phyloP scores from a whole-genome alignment of 2,888 invertebrate genomes.

The Drosophila atripex region DNA sequence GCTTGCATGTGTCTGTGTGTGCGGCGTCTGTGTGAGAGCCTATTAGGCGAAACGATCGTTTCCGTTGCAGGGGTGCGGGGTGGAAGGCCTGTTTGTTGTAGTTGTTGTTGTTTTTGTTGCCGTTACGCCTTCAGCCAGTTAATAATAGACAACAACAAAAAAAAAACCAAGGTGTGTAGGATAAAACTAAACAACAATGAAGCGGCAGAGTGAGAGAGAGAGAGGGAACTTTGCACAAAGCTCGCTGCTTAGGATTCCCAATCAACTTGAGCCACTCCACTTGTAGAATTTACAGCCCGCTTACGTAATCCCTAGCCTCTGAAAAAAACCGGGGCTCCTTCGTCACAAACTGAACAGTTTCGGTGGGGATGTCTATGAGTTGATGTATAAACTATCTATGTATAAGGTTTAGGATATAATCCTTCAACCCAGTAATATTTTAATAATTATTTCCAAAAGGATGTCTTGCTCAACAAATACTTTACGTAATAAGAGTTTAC shows the following conservation, averaged over 20 bases:
- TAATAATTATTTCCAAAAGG: too few relatives aligned
- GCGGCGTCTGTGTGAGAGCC: conserved; percentile 48
- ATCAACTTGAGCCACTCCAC: conserved; percentile 44
- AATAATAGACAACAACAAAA: conserved; percentile 56
- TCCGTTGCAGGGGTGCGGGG: conserved; percentile 67
- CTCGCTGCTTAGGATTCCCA: conserved; percentile 63
- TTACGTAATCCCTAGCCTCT: conserved; percentile 65
- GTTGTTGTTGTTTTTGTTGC: conserved; percentile 33
- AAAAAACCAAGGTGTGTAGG: conserved; percentile 57
- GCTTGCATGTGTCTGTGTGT: conserved; percentile 31
- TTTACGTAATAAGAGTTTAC: too few relatives aligned
- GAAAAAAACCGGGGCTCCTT: conserved; percentile 59
- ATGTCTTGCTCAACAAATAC: too few relatives aligned
- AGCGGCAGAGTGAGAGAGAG: conserved; percentile 2
- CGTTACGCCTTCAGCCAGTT: conserved; percentile 57
- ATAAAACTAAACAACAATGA: conserved; percentile 57
- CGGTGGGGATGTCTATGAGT: too few relatives aligned
- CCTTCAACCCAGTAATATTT: too few relatives aligned
- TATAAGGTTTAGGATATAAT: too few relatives aligned
- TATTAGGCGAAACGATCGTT: conserved; percentile 70
- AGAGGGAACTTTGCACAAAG: conserved; percentile 37
- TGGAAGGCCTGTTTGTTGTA: conserved; percentile 26
- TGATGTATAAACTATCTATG: too few relatives aligned
- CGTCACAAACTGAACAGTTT: neutral
- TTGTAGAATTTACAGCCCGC: conserved; percentile 75